These are phyloP conservation scores for Ctenodactylus gundi DNA, from an alignment of 2,113 vertebrate genomes.

Conservation along the genomic window DNA sequence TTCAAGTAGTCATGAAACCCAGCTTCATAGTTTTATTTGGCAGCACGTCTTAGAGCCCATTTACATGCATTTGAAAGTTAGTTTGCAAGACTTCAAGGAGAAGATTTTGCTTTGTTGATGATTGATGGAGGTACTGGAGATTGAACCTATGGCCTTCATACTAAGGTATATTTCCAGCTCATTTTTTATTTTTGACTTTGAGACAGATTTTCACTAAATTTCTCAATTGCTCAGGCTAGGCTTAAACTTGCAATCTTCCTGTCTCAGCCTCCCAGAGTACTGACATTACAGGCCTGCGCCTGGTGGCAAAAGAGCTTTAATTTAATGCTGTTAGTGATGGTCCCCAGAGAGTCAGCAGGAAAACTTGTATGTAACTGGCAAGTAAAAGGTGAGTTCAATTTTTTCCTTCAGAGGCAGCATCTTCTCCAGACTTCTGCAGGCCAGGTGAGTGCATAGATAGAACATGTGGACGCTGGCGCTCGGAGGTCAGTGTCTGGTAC, in stretches of 20 bases:
- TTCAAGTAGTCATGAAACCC: too few species aligned
- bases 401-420: not conserved
- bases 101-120: too few species aligned
- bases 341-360: not conserved
- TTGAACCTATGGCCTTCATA: too few species aligned
- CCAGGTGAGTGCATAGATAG: not conserved
- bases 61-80: not conserved
- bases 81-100: conserved; percentile 22
- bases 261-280: too few species aligned
- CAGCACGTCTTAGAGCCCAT: not conserved
- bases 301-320: not conserved
- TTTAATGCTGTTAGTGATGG: not conserved
- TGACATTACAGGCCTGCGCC: too few species aligned
- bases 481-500: not conserved
- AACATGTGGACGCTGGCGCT: not conserved
- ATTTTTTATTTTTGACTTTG: too few species aligned
- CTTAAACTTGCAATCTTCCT: too few species aligned
- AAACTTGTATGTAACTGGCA: not conserved
- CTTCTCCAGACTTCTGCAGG: not conserved
- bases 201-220: too few species aligned
- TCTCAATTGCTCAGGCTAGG: too few species aligned
- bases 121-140: too few species aligned
- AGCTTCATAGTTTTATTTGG: not conserved
- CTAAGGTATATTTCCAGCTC: too few species aligned
- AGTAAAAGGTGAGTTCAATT: not conserved